Conservation (phyloP, 2,888 invertebrate genomes). For the Diarsia dahlii region DNA sequence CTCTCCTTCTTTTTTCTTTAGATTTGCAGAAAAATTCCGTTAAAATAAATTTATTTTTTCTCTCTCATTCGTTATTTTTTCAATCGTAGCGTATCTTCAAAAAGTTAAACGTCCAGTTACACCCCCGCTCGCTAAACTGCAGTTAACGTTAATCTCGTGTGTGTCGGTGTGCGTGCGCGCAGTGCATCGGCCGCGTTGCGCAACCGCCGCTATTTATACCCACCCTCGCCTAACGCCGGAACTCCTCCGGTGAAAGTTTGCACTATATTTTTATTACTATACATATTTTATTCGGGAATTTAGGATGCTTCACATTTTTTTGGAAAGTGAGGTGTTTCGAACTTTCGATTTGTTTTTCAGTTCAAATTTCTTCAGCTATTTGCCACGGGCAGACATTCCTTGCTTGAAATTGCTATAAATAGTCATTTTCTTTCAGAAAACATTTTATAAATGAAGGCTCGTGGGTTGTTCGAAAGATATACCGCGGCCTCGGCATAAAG, state of each 20-base stretch:
- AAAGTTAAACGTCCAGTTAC: constrained; percentile 21
- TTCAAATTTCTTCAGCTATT: background rate
- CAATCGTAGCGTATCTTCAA: background rate
- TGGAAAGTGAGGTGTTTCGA: background rate
- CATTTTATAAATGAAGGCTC: background rate
- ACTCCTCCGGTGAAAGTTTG: constrained; percentile 67
- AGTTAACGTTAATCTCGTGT: constrained; percentile 49
- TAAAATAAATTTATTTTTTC: background rate
- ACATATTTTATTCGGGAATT: constrained; percentile 46
- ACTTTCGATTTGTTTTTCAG: background rate
- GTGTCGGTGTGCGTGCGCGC: constrained; percentile 56
- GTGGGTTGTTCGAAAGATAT: too few species aligned
- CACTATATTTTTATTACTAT: constrained; percentile 61
- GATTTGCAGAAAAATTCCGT: too few species aligned
- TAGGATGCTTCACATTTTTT: constrained; percentile 11
- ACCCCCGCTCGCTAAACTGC: constrained; percentile 35
- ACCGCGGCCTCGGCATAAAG: too few species aligned
- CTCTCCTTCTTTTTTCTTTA: background rate
- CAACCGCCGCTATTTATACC: constrained; percentile 75
- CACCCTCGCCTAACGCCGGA: constrained; percentile 71
- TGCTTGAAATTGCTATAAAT: background rate
- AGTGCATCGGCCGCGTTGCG: constrained; percentile 80
- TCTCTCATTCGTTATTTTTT: background rate
- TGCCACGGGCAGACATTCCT: background rate
- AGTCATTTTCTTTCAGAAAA: background rate